Evolutionary conservation across 1,140 invertebrate species (phyloP).

Genomic region (Leguminivora glycinivorella): DNA sequence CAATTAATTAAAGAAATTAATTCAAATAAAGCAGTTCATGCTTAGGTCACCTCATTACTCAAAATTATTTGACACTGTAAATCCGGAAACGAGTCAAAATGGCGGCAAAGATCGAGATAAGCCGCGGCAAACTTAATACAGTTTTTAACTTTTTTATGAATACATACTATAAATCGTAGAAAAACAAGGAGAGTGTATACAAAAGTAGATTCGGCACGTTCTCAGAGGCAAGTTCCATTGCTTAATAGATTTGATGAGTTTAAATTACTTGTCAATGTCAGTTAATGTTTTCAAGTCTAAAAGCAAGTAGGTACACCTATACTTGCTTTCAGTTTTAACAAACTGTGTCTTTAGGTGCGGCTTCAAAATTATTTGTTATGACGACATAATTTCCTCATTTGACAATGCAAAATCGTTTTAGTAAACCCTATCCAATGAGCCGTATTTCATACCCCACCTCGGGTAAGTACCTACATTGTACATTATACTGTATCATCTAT

Average conservation of each 20-base stretch:
- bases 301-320: too few species aligned
- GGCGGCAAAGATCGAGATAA: too few species aligned
- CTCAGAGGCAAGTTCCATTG: background rate
- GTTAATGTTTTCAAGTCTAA: background rate
- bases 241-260: slow-evolving; percentile 19
- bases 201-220: background rate
- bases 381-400: slow-evolving; percentile 1
- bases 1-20: too few species aligned
- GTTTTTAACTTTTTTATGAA: too few species aligned
- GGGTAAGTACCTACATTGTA: background rate
- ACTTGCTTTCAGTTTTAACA: too few species aligned
- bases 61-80: too few species aligned
- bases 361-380: slow-evolving; percentile 15
- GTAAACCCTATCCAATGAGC: background rate
- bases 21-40: too few species aligned
- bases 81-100: too few species aligned
- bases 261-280: slow-evolving; percentile 23
- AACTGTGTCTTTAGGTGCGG: background rate
- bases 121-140: too few species aligned
- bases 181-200: too few species aligned
- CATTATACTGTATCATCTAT: background rate
- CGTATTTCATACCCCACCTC: slow-evolving; percentile 2
- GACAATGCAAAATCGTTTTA: background rate
- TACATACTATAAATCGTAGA: too few species aligned
- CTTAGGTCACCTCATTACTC: too few species aligned